These are phyloP conservation scores for Athripsodes cinereus DNA, from an alignment of 2,888 invertebrate genomes.

Conservation along the genomic window DNA sequence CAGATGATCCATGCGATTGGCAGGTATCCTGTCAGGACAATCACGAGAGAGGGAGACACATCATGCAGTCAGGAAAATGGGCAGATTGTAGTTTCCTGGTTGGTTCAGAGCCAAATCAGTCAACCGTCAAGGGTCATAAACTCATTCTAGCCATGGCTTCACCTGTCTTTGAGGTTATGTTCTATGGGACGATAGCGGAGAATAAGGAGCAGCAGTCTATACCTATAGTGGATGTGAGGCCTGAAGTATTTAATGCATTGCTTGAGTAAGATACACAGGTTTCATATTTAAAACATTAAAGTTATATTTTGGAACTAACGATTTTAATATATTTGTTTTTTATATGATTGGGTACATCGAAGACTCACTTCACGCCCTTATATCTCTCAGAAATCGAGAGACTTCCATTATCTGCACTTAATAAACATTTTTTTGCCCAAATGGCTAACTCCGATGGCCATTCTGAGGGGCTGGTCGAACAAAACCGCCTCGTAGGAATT, in stretches of 20 bases:
- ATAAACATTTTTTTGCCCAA: no score
- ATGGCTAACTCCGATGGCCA: no score
- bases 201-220: slow-evolving; percentile 72
- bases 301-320: no score
- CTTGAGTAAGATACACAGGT: slow-evolving; percentile 54
- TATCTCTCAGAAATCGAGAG: no score
- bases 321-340: no score
- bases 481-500: no score
- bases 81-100: slow-evolving; percentile 78
- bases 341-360: no score
- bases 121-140: slow-evolving; percentile 69
- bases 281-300: no score
- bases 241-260: slow-evolving; percentile 77
- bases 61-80: slow-evolving; percentile 77
- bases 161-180: slow-evolving; percentile 86
- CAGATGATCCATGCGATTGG: slow-evolving; percentile 64
- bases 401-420: no score
- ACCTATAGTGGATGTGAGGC: slow-evolving; percentile 76
- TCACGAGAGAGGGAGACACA: slow-evolving; percentile 65
- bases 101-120: slow-evolving; percentile 70
- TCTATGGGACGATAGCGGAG: slow-evolving; percentile 77
- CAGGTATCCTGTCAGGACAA: slow-evolving; percentile 66
- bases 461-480: no score
- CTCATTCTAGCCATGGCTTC: slow-evolving; percentile 79
- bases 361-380: no score